A percentile compares a stretch with the other conserved stretches of the same genome.
Conservation (phyloP, 92 coral and sea anemone genomes). For the Phymanthus crucifer region DNA sequence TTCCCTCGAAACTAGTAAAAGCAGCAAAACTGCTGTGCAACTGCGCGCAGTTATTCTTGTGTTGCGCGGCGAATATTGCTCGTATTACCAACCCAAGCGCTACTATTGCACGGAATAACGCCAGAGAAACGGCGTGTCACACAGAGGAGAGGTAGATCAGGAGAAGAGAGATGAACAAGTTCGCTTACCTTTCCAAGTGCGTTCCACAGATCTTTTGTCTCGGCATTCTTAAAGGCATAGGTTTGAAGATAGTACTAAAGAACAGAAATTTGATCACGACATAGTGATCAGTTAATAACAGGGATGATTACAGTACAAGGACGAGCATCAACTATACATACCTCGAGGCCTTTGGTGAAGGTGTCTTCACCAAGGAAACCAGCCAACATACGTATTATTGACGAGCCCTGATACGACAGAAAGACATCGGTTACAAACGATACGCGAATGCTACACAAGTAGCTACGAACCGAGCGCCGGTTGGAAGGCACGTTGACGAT, state of each 20-base stretch:
- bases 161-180: not conserved
- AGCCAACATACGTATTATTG: constrained; percentile 90
- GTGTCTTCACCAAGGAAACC: constrained; percentile 65
- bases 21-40: too few relatives aligned
- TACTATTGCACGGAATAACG: too few relatives aligned
- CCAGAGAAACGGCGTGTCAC: not conserved
- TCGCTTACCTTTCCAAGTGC: constrained; percentile 75
- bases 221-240: constrained; percentile 77
- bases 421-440: not conserved
- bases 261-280: not conserved
- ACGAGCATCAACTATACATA: constrained; percentile 17
- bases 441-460: too few relatives aligned
- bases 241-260: constrained; percentile 75
- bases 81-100: too few relatives aligned
- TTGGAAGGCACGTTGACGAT: too few relatives aligned
- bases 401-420: constrained; percentile 67
- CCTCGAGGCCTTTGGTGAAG: constrained; percentile 80
- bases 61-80: too few relatives aligned
- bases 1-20: too few relatives aligned
- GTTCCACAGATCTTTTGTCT: constrained; percentile 84
- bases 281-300: not conserved
- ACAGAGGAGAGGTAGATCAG: not conserved
- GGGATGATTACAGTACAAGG: not conserved
- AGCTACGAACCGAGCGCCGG: too few relatives aligned
- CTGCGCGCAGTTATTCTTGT: too few relatives aligned